Conservation (phyloP, 2,888 invertebrate genomes). For the Siphlonurus alternatus region DNA sequence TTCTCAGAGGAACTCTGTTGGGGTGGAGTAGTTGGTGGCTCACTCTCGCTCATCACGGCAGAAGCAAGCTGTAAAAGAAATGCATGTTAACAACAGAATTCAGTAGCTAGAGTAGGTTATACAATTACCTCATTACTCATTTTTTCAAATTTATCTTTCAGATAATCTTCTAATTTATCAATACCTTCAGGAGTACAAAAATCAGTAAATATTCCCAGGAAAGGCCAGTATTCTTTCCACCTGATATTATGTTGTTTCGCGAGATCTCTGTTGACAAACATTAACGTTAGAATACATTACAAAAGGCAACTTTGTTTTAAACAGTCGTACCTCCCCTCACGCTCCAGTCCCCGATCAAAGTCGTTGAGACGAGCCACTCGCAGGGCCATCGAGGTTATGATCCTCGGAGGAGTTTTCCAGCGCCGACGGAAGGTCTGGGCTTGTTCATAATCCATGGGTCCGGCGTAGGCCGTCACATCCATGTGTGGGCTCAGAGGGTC, state of each 20-base stretch:
- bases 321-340: conserved; percentile 46
- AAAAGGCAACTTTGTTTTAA: background rate
- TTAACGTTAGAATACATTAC: background rate
- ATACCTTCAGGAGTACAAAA: conserved; percentile 58
- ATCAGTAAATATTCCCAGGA: conserved; percentile 66
- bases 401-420: conserved; percentile 70
- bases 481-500: conserved; percentile 51
- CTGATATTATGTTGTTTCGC: conserved; percentile 54
- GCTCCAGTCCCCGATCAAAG: conserved; percentile 74
- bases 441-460: conserved; percentile 67
- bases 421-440: conserved; percentile 54
- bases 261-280: conserved; percentile 32
- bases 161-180: conserved; percentile 50
- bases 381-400: conserved; percentile 2
- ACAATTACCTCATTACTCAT: background rate
- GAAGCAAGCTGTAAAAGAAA: background rate
- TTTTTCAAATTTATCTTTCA: conserved; percentile 37
- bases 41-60: background rate
- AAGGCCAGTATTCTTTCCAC: conserved; percentile 91
- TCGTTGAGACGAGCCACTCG: conserved; percentile 36
- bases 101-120: too few species aligned
- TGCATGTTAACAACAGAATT: too few species aligned
- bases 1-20: conserved; percentile 6
- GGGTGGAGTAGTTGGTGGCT: background rate
- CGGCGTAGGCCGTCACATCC: conserved; percentile 75